Conservation (phyloP, 92 coral and sea anemone species). For the Palythoa grandis region DNA sequence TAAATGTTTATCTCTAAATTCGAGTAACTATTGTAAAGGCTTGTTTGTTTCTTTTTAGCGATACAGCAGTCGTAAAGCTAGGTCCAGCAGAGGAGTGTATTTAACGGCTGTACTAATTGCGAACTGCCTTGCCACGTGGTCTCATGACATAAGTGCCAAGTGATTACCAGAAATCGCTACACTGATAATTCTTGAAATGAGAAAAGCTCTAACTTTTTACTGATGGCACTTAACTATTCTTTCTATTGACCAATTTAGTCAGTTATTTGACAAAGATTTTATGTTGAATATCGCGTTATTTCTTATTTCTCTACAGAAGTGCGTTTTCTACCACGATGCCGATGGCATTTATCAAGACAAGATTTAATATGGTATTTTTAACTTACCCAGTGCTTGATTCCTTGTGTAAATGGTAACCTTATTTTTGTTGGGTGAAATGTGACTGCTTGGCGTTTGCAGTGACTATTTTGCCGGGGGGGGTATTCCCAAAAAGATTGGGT, state of each 20-base stretch:
- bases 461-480: no score
- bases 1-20: not conserved
- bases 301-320: not conserved
- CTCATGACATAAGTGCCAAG: slow-evolving; percentile 30
- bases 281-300: not conserved
- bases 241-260: not conserved
- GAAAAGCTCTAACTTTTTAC: slow-evolving; percentile 36
- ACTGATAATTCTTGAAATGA: slow-evolving; percentile 27
- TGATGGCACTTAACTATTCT: slow-evolving; percentile 11
- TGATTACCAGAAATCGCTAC: slow-evolving; percentile 47
- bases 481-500: no score
- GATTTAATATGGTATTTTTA: not conserved
- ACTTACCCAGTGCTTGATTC: not conserved
- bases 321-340: not conserved
- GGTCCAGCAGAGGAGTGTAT: not conserved
- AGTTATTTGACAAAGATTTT: no score
- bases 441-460: no score
- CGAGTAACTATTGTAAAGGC: not conserved
- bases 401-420: no score
- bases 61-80: not conserved
- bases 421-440: no score
- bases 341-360: not conserved
- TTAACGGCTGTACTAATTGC: not conserved
- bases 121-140: not conserved
- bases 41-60: not conserved